Percentiles rank a stretch among this genome's conserved stretches.
Conservation (phyloP, 37 sponge, comb jelly and placozoan species). For the Dysidea cf. avara region DNA sequence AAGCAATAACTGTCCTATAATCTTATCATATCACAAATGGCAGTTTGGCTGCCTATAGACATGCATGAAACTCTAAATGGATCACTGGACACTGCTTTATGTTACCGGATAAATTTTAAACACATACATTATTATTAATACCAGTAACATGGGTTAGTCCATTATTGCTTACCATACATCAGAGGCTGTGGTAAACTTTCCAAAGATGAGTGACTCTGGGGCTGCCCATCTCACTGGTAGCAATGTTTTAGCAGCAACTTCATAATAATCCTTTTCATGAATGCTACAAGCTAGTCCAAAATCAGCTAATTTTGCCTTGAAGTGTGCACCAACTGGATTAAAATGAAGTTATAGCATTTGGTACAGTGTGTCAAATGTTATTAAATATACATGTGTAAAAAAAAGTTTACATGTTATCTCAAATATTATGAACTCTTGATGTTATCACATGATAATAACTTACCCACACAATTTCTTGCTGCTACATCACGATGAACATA, state of each 20-base stretch:
- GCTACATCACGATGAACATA: conserved; percentile 67
- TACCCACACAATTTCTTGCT: conserved; percentile 64
- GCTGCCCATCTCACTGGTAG: conserved; percentile 64
- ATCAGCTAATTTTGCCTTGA: conserved; percentile 56
- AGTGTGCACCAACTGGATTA: conserved; percentile 49
- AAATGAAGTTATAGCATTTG: too few relatives aligned
- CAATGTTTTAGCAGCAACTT: conserved; percentile 26
- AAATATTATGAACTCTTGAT: too few relatives aligned
- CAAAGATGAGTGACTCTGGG: conserved; percentile 50
- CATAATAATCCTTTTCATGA: conserved; percentile 29
- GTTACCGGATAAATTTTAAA: too few relatives aligned
- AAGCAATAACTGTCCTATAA: too few relatives aligned
- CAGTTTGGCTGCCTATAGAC: too few relatives aligned
- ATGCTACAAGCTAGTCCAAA: conserved; percentile 58
- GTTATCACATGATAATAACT: not conserved
- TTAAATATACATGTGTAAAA: too few relatives aligned
- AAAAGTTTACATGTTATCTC: too few relatives aligned
- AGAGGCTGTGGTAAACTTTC: conserved; percentile 44
- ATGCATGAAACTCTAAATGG: too few relatives aligned
- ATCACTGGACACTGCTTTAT: too few relatives aligned
- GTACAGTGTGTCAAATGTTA: too few relatives aligned
- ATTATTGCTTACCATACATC: conserved; percentile 54
- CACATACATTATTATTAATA: too few relatives aligned
- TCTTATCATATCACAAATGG: too few relatives aligned
- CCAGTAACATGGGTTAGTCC: not conserved